Conservation (phyloP, 2,797 vertebrate species). For the Acridotheres tristis region DNA sequence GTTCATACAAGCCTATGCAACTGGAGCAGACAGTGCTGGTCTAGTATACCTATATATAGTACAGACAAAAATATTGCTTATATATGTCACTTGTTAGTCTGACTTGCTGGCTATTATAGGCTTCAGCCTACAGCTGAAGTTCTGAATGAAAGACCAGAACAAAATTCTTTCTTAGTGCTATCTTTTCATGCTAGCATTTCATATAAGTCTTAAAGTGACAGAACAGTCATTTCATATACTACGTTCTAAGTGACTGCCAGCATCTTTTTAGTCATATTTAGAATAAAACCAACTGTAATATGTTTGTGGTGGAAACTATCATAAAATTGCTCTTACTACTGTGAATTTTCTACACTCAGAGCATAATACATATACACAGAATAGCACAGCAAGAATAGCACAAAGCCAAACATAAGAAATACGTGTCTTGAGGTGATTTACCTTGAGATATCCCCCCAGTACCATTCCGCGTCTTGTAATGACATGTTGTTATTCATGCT, state of each 20-base stretch:
- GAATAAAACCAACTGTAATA: constrained; percentile 32
- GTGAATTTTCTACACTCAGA: constrained; percentile 1
- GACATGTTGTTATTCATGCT: constrained; percentile 98
- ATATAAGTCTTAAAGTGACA: background rate
- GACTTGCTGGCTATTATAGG: background rate
- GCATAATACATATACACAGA: background rate
- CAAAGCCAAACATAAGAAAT: background rate
- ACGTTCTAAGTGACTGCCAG: background rate
- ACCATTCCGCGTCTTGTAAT: constrained; percentile 98
- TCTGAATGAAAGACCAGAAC: background rate
- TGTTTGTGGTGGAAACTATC: constrained; percentile 47
- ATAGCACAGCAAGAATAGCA: background rate
- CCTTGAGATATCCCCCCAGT: constrained; percentile 99
- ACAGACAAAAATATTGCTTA: constrained; percentile 32
- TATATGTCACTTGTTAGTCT: constrained; percentile 9
- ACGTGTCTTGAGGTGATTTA: constrained; percentile 55
- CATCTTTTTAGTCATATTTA: constrained; percentile 55
- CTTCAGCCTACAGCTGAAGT: background rate
- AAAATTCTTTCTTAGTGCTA: background rate
- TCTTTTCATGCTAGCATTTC: background rate
- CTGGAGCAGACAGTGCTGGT: background rate
- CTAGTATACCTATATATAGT: constrained; percentile 30
- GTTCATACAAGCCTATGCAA: constrained; percentile 40
- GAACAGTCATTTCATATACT: background rate
- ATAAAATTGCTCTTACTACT: constrained; percentile 24